These are phyloP conservation scores for Pardosa pseudoannulata DNA, from an alignment of 2,888 invertebrate species.

Conservation along the genomic window DNA sequence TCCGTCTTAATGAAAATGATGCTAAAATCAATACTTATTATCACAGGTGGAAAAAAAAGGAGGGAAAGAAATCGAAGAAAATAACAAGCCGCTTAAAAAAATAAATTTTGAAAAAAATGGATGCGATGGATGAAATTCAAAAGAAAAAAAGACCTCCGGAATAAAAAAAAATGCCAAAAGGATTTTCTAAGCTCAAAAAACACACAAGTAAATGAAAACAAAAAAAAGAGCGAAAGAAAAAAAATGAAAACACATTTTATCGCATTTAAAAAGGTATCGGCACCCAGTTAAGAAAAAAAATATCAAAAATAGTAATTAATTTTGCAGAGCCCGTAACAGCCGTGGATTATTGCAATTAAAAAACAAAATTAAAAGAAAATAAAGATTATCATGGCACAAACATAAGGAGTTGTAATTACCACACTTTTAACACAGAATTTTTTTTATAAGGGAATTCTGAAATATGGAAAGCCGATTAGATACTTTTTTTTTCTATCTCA, in stretches of 20 bases:
- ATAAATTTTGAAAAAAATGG: background rate
- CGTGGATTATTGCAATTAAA: slow-evolving; percentile 15
- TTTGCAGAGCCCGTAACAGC: slow-evolving; percentile 13
- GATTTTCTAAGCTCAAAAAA: background rate
- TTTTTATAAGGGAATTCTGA: background rate
- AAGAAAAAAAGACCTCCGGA: background rate
- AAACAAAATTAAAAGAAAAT: background rate
- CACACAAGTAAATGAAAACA: background rate
- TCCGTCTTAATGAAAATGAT: slow-evolving; percentile 13
- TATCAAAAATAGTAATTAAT: slow-evolving; percentile 19
- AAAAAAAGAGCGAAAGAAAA: background rate
- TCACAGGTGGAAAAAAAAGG: background rate
- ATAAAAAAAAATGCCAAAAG: background rate
- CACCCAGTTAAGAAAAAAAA: background rate
- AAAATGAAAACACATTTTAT: background rate
- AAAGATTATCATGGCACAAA: slow-evolving; percentile 18
- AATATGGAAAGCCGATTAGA: slow-evolving; percentile 17
- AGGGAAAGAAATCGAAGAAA: background rate
- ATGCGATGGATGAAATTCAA: background rate
- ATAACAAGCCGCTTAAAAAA: slow-evolving; percentile 7
- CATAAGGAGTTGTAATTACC: slow-evolving; percentile 19
- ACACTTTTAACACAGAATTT: slow-evolving; percentile 17
- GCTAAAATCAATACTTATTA: slow-evolving; percentile 19
- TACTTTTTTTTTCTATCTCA: background rate
- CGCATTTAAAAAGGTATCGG: slow-evolving; percentile 15